phyloP scores from a whole-genome alignment of 2,888 invertebrate genomes.

The Polyommatus iphigenia region DNA sequence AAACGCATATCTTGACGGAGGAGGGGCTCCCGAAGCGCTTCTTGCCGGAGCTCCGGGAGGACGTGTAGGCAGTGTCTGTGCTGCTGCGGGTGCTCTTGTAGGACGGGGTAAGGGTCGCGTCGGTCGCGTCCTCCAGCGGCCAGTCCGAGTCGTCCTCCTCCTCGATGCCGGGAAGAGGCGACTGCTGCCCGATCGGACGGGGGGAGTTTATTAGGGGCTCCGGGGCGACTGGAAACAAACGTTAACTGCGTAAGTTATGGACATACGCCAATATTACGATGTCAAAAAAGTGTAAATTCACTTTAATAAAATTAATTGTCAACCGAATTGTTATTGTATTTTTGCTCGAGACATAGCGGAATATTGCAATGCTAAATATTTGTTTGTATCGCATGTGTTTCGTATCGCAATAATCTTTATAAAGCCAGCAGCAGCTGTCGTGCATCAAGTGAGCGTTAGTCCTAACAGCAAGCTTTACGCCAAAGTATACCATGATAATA shows the following conservation, averaged over 20 bases:
- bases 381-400: too few relatives aligned
- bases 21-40: conserved; percentile 79
- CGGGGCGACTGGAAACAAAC: conserved; percentile 75
- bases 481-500: background rate
- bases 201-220: conserved; percentile 78
- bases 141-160: conserved; percentile 88
- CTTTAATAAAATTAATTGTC: too few relatives aligned
- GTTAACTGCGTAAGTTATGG: background rate
- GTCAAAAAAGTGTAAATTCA: too few relatives aligned
- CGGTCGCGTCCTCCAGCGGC: conserved; percentile 76
- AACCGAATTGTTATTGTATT: too few relatives aligned
- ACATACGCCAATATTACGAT: too few relatives aligned
- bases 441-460: too few relatives aligned
- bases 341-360: too few relatives aligned
- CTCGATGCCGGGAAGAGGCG: conserved; percentile 89
- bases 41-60: conserved; percentile 75
- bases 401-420: too few relatives aligned
- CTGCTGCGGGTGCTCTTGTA: conserved; percentile 77
- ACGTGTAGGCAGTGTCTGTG: conserved; percentile 74
- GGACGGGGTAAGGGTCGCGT: conserved; percentile 72
- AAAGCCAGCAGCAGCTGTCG: too few relatives aligned
- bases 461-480: too few relatives aligned
- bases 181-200: conserved; percentile 83
- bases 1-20: conserved; percentile 80
- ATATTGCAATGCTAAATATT: too few relatives aligned